Conservation (phyloP, 2,113 vertebrate species). For the Panurus biarmicus region DNA sequence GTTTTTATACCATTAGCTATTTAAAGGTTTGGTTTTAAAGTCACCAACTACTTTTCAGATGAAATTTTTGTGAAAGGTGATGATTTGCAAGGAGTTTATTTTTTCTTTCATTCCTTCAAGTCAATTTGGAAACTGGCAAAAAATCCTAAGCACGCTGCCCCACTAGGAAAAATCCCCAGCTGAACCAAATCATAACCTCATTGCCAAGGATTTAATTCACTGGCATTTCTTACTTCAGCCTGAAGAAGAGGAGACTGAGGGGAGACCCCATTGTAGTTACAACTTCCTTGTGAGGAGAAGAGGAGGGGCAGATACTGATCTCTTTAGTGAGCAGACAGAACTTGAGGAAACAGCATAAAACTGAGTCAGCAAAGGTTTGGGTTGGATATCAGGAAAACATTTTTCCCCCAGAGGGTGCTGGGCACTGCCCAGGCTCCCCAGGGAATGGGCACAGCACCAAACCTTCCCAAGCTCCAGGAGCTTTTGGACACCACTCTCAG, state of each 20-base stretch:
- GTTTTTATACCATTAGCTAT: neutral
- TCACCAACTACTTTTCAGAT: neutral
- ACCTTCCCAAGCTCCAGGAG: neutral
- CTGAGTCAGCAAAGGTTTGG: neutral
- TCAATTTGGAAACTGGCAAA: neutral
- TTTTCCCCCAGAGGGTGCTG: neutral
- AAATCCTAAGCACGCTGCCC: neutral
- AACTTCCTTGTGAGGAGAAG: neutral
- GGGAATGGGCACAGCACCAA: rapidly evolving
- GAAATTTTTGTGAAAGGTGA: neutral
- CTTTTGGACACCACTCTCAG: rapidly evolving
- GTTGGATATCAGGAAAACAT: neutral
- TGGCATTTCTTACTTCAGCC: neutral
- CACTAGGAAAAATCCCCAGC: neutral
- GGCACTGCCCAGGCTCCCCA: neutral
- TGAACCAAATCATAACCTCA: neutral
- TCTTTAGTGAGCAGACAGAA: neutral
- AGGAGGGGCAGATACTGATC: neutral
- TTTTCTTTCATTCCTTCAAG: neutral
- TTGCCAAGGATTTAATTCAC: neutral
- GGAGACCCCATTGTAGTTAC: neutral
- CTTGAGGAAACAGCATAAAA: neutral
- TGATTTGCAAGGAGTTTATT: neutral
- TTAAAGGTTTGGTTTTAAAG: neutral
- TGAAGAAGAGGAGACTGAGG: neutral